phyloP scores from a whole-genome alignment of 2,888 invertebrate genomes.

The Busseola fusca region DNA sequence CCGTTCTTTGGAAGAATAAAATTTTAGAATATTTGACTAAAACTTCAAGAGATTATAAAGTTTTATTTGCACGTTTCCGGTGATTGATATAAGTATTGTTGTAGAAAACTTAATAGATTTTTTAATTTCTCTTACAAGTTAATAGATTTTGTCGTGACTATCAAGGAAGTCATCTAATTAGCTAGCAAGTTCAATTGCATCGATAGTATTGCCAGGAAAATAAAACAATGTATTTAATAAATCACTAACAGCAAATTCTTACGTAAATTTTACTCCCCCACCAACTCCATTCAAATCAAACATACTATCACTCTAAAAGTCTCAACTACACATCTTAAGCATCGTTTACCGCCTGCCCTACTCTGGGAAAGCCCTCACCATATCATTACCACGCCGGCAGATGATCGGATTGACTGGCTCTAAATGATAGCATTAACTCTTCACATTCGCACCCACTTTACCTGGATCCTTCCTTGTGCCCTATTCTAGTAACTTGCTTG shows the following conservation, averaged over 20 bases:
- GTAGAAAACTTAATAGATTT: neutral
- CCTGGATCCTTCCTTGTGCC: conserved; percentile 46
- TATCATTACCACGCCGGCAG: conserved; percentile 68
- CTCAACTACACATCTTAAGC: conserved; percentile 30
- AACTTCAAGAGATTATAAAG: conserved; percentile 7
- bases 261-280: neutral
- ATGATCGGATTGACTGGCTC: conserved; percentile 59
- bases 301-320: conserved; percentile 19
- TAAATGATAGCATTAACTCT: conserved; percentile 61
- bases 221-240: neutral
- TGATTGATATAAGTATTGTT: neutral
- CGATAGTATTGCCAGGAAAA: neutral
- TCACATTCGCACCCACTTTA: conserved; percentile 51
- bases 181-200: neutral
- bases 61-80: conserved; percentile 2
- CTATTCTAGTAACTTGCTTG: conserved; percentile 18
- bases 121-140: neutral
- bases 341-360: conserved; percentile 41
- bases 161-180: neutral
- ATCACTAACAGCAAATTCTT: neutral
- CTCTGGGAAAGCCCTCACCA: conserved; percentile 51
- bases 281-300: conserved; percentile 13
- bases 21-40: conserved; percentile 12
- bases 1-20: conserved; percentile 35
- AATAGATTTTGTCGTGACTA: neutral